These are phyloP conservation scores for Cydia amplana DNA, from an alignment of 1,140 invertebrate species.

Conservation along the genomic window DNA sequence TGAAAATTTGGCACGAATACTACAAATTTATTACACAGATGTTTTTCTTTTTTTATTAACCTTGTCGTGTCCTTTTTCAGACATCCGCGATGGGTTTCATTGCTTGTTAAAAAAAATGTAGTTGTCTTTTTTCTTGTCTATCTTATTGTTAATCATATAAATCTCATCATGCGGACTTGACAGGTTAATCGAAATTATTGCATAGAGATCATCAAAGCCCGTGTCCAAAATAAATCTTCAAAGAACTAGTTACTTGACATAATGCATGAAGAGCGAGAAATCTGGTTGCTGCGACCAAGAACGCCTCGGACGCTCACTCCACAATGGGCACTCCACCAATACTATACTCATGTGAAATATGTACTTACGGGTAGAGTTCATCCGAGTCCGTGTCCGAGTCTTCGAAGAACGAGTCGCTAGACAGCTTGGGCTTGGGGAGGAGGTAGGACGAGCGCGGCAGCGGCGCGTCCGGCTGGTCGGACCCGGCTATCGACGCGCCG, in stretches of 20 bases:
- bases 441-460: slow-evolving; percentile 46
- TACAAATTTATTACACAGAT: neutral
- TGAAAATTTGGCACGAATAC: slow-evolving; percentile 1
- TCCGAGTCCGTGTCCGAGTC: slow-evolving; percentile 81
- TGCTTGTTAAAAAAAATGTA: no score
- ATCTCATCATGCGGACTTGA: no score
- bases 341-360: neutral
- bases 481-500: slow-evolving; percentile 71
- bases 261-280: no score
- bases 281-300: neutral
- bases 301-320: neutral
- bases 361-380: slow-evolving; percentile 84
- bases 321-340: neutral
- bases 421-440: slow-evolving; percentile 57
- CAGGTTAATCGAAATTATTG: no score
- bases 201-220: no score
- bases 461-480: slow-evolving; percentile 58
- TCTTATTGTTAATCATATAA: no score
- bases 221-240: no score
- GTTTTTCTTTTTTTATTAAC: slow-evolving; percentile 11
- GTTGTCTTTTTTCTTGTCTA: no score
- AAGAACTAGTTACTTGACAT: no score
- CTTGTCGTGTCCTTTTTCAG: neutral
- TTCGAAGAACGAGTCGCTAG: slow-evolving; percentile 73
- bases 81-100: neutral